These are phyloP conservation scores for Macaria notata DNA, from an alignment of 2,888 invertebrate species.

Conservation along the genomic window DNA sequence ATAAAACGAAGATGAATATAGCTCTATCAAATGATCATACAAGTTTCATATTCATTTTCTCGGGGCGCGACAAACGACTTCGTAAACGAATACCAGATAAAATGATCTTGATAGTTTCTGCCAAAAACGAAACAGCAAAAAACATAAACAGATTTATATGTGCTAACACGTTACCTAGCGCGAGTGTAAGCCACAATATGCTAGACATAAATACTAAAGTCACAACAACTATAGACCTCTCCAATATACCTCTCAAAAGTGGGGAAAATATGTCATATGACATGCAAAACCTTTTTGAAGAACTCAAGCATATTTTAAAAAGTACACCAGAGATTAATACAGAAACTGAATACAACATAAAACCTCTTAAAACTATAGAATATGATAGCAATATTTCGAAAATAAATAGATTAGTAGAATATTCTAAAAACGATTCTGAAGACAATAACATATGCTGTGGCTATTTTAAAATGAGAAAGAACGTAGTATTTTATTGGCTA, in stretches of 20 bases:
- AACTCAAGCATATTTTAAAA: too few relatives aligned
- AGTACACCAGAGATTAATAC: too few relatives aligned
- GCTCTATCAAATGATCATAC: neutral
- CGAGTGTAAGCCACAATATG: conserved; percentile 3
- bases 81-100: neutral
- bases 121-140: neutral
- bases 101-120: neutral
- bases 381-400: too few relatives aligned
- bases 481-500: too few relatives aligned
- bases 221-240: neutral
- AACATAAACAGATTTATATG: neutral
- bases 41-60: neutral
- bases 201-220: neutral
- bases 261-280: neutral
- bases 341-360: too few relatives aligned
- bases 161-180: neutral
- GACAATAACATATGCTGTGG: too few relatives aligned
- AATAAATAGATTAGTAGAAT: too few relatives aligned
- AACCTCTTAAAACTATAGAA: too few relatives aligned
- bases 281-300: neutral
- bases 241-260: neutral
- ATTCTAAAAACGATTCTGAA: too few relatives aligned
- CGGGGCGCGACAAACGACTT: neutral
- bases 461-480: too few relatives aligned
- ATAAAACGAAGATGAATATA: neutral